A percentile compares a stretch with the other conserved stretches of the same genome.
Conservation (phyloP, 53 echinoderm and acorn worm species). For the Pentamera pediparva region DNA sequence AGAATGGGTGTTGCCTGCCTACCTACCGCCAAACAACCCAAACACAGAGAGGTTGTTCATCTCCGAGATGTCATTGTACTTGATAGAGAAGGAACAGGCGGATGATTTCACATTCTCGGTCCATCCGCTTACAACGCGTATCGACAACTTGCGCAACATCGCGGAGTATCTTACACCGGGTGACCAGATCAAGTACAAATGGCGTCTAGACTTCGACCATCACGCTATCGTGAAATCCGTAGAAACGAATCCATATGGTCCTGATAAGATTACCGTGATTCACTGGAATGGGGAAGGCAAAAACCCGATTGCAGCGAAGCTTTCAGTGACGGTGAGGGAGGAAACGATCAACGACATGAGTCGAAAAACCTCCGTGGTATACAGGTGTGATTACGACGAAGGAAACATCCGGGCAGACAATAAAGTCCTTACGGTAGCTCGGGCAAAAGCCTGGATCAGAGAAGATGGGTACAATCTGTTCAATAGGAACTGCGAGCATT, state of each 20-base stretch:
- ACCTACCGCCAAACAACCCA: neutral
- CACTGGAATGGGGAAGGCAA: neutral
- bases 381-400: neutral
- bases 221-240: neutral
- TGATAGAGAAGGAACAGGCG: neutral
- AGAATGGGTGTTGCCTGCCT: neutral
- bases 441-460: neutral
- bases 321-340: neutral
- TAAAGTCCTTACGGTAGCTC: neutral
- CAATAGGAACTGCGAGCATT: neutral
- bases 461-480: neutral
- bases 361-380: neutral
- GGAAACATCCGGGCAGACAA: neutral
- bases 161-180: constrained; percentile 1
- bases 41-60: neutral
- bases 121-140: neutral
- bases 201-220: neutral
- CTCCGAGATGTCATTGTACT: neutral
- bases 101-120: neutral
- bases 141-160: neutral
- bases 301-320: neutral
- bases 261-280: neutral
- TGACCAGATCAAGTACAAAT: constrained; percentile 1
- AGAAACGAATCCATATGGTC: no score
- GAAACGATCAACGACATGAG: neutral